Evolutionary conservation across 2,113 vertebrate species (phyloP).

Genomic region (Xiphorhynchus elegans): DNA sequence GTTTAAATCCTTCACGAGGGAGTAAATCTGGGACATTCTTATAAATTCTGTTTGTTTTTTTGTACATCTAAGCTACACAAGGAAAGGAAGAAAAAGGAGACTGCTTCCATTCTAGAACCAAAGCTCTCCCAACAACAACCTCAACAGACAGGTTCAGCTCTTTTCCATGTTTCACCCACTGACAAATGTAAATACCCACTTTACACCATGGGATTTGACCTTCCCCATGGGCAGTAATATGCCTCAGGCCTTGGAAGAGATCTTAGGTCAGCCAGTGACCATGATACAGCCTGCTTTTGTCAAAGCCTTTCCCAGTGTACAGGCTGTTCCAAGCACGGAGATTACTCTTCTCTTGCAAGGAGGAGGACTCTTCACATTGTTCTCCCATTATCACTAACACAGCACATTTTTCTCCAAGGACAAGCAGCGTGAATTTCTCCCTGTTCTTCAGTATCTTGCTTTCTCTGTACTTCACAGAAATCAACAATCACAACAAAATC

Average conservation of each 20-base stretch:
- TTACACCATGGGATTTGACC: background rate
- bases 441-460: background rate
- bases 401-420: background rate
- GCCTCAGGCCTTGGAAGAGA: background rate
- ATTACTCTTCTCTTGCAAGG: background rate
- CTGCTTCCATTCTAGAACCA: background rate
- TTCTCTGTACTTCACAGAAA: background rate
- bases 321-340: fast-evolving
- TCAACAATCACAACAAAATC: background rate
- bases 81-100: background rate
- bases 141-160: background rate
- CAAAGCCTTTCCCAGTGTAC: background rate
- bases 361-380: background rate
- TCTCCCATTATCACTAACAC: background rate
- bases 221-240: background rate
- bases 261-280: background rate
- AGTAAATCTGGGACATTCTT: background rate
- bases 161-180: background rate
- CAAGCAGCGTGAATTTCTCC: background rate
- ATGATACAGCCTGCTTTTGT: background rate
- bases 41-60: constrained; percentile 21
- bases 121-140: background rate
- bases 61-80: background rate
- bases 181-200: background rate
- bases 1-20: background rate